phyloP scores from a whole-genome alignment of 2,113 vertebrate species.

The Phalacrocorax aristotelis region DNA sequence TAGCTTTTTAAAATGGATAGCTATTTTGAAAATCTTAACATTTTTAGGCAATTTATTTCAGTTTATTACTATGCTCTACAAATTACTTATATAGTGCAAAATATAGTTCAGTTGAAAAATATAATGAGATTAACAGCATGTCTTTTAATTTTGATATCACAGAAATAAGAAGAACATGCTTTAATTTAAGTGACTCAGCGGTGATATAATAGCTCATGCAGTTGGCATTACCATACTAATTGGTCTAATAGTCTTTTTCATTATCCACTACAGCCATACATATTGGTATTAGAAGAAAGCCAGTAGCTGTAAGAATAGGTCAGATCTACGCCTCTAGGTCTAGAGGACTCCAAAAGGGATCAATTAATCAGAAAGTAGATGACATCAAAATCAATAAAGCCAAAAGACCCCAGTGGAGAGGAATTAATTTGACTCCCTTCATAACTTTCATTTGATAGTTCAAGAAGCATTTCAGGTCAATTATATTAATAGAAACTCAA shows the following conservation, averaged over 20 bases:
- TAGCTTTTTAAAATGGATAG: not conserved
- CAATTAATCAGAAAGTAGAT: not conserved
- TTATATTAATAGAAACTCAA: constrained; percentile 42
- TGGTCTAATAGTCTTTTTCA: not conserved
- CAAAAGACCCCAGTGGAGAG: not conserved
- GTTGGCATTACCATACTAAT: not conserved
- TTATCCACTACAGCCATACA: not conserved
- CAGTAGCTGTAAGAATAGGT: not conserved
- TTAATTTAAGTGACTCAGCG: not conserved
- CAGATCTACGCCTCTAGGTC: not conserved
- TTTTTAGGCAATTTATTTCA: not conserved
- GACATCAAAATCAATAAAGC: not conserved
- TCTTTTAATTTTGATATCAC: not conserved
- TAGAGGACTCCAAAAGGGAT: not conserved
- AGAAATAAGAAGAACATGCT: not conserved
- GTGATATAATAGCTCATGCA: not conserved
- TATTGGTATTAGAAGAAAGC: not conserved
- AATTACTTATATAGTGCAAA: not conserved
- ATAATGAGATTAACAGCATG: constrained; percentile 14
- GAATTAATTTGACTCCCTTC: constrained; percentile 12
- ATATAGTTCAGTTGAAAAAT: not conserved
- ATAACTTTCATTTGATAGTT: constrained; percentile 28
- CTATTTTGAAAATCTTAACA: not conserved
- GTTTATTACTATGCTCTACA: not conserved
- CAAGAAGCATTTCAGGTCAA: constrained; percentile 47